Conservation (phyloP, 2,888 invertebrate species). For the Leptothorax acervorum region DNA sequence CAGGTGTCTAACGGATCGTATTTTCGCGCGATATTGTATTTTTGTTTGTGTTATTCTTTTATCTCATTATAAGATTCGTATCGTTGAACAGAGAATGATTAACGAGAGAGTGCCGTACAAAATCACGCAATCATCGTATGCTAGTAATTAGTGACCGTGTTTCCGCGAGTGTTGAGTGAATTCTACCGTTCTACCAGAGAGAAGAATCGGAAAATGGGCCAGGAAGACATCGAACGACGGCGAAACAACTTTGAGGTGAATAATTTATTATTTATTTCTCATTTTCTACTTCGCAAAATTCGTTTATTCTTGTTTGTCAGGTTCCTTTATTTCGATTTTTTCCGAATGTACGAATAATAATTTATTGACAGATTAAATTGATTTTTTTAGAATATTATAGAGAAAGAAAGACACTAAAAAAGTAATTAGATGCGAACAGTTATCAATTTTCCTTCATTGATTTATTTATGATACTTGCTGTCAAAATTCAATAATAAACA, state of each 20-base stretch:
- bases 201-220: background rate
- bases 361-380: background rate
- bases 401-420: background rate
- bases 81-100: background rate
- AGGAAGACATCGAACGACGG: background rate
- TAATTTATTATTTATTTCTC: conserved; percentile 18
- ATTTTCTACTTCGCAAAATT: background rate
- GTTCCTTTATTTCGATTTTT: background rate
- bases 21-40: background rate
- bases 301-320: background rate
- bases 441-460: background rate
- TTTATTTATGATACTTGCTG: background rate
- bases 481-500: background rate
- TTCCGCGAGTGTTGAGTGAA: background rate
- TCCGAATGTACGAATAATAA: background rate
- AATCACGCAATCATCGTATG: background rate
- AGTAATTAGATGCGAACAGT: background rate
- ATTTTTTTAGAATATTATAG: background rate
- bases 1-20: background rate
- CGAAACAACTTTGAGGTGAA: background rate
- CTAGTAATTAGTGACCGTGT: background rate
- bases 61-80: background rate
- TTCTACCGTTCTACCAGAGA: background rate
- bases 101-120: background rate
- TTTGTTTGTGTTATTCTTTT: background rate